Evolutionary conservation across 2,113 vertebrate genomes (phyloP).

Genomic region (Notechis scutatus): DNA sequence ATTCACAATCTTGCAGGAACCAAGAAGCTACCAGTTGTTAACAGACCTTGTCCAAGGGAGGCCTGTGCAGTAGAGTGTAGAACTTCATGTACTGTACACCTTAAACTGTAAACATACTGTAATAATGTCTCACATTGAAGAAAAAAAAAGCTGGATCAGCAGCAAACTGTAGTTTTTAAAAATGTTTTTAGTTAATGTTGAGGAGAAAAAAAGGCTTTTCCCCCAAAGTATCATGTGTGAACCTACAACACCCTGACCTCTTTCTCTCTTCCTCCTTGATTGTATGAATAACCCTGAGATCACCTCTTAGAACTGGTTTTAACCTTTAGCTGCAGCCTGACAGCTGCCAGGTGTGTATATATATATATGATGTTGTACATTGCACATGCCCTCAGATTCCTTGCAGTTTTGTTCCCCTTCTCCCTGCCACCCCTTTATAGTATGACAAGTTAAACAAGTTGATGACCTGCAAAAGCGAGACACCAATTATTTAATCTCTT

Average conservation of each 20-base stretch:
- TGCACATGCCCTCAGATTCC: slow-evolving; percentile 87
- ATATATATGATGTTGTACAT: slow-evolving; percentile 99
- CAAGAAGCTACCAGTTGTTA: slow-evolving; percentile 83
- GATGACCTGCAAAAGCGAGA: slow-evolving; percentile 82
- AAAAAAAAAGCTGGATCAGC: slow-evolving; percentile 82
- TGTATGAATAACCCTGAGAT: slow-evolving; percentile 99
- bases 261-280: slow-evolving; percentile 99
- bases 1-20: slow-evolving; percentile 85
- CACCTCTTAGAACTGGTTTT: slow-evolving; percentile 99
- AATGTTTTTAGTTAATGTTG: slow-evolving; percentile 97
- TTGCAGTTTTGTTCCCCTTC: slow-evolving; percentile 84
- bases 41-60: slow-evolving; percentile 86
- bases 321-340: slow-evolving; percentile 92
- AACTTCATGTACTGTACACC: slow-evolving; percentile 93
- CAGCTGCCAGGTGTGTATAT: slow-evolving; percentile 98
- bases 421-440: slow-evolving; percentile 70
- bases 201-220: slow-evolving; percentile 94
- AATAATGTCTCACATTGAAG: slow-evolving; percentile 93
- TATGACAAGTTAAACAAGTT: slow-evolving; percentile 82
- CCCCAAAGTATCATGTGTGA: slow-evolving; percentile 99
- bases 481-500: slow-evolving; percentile 85
- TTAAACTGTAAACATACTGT: slow-evolving; percentile 96
- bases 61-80: slow-evolving; percentile 99
- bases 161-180: slow-evolving; percentile 97
- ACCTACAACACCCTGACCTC: slow-evolving; percentile 99